Percentiles rank a stretch among this genome's conserved stretches.
These are phyloP conservation scores for Phymorhynchus buccinoides DNA, from an alignment of 1,140 invertebrate genomes.

Conservation along the genomic window DNA sequence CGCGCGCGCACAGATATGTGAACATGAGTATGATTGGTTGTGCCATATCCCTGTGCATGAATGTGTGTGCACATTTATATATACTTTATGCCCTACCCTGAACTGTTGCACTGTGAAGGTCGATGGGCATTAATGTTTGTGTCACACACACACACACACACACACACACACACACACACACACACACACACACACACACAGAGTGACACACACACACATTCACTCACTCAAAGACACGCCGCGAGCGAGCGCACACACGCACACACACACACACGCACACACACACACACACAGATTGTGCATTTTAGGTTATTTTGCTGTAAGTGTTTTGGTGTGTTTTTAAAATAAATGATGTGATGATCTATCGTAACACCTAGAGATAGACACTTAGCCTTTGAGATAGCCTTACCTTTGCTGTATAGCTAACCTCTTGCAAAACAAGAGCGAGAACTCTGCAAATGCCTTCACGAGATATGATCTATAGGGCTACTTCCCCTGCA, in stretches of 20 bases:
- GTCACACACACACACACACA: constrained; percentile 11
- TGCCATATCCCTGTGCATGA: background rate
- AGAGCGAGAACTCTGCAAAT: too few relatives aligned
- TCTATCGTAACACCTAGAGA: too few relatives aligned
- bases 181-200: constrained; percentile 18
- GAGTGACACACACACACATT: background rate
- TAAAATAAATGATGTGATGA: too few relatives aligned
- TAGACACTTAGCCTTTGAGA: too few relatives aligned
- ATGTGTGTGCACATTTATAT: background rate
- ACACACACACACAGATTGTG: background rate
- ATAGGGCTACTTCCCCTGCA: too few relatives aligned
- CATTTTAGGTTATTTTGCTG: background rate
- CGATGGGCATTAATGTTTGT: too few relatives aligned
- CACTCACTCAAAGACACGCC: background rate
- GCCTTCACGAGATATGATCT: too few relatives aligned
- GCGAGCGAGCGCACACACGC: background rate
- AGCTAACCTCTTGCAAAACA: too few relatives aligned
- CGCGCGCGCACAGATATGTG: background rate
- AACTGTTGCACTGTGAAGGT: too few relatives aligned
- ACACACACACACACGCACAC: background rate
- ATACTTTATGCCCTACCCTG: too few relatives aligned
- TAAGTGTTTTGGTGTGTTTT: too few relatives aligned
- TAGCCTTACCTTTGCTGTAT: too few relatives aligned
- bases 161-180: constrained; percentile 28
- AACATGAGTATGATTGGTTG: background rate